Base-by-base conservation (phyloP, 1,140 invertebrate genomes). In the Drosophila persimilis region DNA sequence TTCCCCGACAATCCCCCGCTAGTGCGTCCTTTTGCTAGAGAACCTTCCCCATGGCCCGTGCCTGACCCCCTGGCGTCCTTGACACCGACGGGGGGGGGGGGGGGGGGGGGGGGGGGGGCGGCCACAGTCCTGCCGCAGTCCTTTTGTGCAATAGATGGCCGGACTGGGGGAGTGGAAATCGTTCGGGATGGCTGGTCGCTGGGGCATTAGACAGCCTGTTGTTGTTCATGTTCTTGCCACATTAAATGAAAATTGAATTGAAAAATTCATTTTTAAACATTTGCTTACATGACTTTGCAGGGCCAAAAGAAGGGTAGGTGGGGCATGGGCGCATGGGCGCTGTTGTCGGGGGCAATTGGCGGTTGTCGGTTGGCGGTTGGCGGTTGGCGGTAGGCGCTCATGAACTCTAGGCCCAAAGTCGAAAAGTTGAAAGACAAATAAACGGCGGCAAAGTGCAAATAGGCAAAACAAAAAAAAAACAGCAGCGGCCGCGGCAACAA, bases 371-470 rank as follows among this genome's bases (percentile, higher is more conserved):
- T 26, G 43, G 47, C 8, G 9, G 54, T 13, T 46, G 61, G 47
- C 7, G 26, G n/a, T 22, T 54, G n/a, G n/a, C 8, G 31, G 31
- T 31, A 9, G 31, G 43, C 60, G 75, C 71, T 78, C 80, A 47
- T 80, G 80, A 85, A 80, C 80, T 80, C 73, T 76, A 64, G 62
- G 76, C 80, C 60, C 67, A 85, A 84, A 84, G 66, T 84, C 76
- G 72, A 79, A 84, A 84, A 84, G 80, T 84, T 85, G 63, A 85
- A 84, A 84, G 80, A 80, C 83, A 84, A 84, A 84, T 84, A 84
- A 66, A 62, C 80, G 79, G 52, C 75, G 79, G 44, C 76, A 58
- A 79, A 66, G 65, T 78, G 80, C 60, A 79, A 84, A 84, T 84
- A 79, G 80, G 66, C 67, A 73, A 84, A 61, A 15, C 15, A 15